Conservation (phyloP, 2,113 vertebrate species). For the Osmerus mordax region DNA sequence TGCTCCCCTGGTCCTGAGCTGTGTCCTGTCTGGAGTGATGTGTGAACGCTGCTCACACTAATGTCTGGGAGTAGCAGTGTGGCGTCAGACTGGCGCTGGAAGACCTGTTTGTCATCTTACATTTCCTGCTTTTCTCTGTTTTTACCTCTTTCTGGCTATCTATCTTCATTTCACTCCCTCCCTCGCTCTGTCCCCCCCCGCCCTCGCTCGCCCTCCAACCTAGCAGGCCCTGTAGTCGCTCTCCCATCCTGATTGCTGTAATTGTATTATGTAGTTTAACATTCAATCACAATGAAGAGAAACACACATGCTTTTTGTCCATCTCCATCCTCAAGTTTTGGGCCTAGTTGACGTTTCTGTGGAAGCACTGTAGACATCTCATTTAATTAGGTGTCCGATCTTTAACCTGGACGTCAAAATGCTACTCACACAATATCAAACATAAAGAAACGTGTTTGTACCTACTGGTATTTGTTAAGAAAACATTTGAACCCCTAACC, state of each 20-base stretch:
- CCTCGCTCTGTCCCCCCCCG: conserved; percentile 27
- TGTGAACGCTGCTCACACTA: conserved; percentile 47
- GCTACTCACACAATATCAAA: too few relatives aligned
- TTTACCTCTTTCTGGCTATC: conserved; percentile 39
- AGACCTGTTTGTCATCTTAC: conserved; percentile 80
- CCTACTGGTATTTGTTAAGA: too few relatives aligned
- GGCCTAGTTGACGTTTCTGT: background rate
- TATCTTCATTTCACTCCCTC: conserved; percentile 27
- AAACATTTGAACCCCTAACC: conserved; percentile 72
- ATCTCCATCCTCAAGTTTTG: background rate
- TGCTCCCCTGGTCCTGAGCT: background rate
- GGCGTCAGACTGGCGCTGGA: conserved; percentile 89
- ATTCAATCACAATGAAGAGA: conserved; percentile 27
- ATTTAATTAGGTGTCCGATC: too few relatives aligned
- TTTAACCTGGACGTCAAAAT: too few relatives aligned
- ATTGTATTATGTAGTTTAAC: conserved; percentile 46
- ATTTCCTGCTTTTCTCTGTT: conserved; percentile 79
- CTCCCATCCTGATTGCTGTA: conserved; percentile 53
- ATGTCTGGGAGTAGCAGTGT: conserved; percentile 88
- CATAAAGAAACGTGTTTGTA: too few relatives aligned
- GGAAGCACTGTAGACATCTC: background rate
- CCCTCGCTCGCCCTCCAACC: background rate
- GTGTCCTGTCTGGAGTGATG: background rate
- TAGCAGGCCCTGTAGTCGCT: conserved; percentile 31
- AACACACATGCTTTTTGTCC: conserved; percentile 18